Conservation (phyloP, 2,797 vertebrate species). For the Myotis vivesi region DNA sequence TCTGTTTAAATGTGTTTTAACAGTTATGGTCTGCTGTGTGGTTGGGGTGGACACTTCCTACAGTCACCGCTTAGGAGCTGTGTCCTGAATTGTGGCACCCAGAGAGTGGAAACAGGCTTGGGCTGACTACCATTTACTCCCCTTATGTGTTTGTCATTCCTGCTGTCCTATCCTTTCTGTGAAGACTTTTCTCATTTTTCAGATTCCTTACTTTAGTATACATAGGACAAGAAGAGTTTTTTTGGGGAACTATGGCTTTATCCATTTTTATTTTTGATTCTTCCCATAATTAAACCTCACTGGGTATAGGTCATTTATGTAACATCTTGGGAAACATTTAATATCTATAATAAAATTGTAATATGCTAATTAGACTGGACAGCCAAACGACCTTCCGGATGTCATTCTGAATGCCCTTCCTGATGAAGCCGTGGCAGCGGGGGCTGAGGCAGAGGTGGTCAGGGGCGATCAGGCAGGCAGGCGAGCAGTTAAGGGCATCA, state of each 20-base stretch:
- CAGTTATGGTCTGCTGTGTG: background rate
- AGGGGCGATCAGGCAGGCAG: too few relatives aligned
- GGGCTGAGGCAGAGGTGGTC: too few relatives aligned
- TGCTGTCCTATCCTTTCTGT: background rate
- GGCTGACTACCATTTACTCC: background rate
- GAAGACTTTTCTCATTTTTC: background rate
- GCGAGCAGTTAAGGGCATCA: too few relatives aligned
- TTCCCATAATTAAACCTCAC: background rate
- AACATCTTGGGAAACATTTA: background rate
- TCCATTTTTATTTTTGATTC: background rate
- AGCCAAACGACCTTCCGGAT: too few relatives aligned
- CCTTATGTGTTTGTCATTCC: background rate
- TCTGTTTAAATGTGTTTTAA: conserved; percentile 51
- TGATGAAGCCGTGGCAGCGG: fast-evolving
- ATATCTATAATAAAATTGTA: too few relatives aligned
- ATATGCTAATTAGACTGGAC: too few relatives aligned
- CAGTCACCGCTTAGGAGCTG: background rate
- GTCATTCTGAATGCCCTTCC: too few relatives aligned
- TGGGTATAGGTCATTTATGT: background rate
- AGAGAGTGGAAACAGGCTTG: background rate
- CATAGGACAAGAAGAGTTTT: background rate
- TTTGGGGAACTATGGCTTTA: background rate
- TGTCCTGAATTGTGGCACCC: background rate
- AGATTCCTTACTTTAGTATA: background rate
- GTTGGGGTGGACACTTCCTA: background rate